phyloP scores from a whole-genome alignment of 30 jellyfish, hydroid and myxozoan species.

The Aurelia aurita complex sp. Pacific region DNA sequence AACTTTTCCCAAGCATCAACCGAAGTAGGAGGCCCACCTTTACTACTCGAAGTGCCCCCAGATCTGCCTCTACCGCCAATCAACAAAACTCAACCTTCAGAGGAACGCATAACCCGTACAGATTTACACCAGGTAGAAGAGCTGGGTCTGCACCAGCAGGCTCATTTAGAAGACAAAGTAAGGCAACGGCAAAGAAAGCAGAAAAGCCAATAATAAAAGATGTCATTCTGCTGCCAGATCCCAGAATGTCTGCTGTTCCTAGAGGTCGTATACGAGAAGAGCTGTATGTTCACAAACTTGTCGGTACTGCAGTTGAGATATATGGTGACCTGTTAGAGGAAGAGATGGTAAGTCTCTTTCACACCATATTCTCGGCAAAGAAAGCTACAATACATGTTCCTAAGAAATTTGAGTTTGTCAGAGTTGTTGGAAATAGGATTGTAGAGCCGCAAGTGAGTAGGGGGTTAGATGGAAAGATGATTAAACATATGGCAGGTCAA shows the following conservation, averaged over 20 bases:
- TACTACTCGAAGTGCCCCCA: no score
- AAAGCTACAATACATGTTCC: not conserved
- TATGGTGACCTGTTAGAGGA: not conserved
- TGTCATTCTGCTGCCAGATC: conserved; percentile 4
- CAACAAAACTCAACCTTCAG: no score
- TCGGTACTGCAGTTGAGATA: not conserved
- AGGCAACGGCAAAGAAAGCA: not conserved
- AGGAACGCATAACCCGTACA: no score
- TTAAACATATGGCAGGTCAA: conserved; percentile 8
- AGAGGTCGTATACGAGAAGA: conserved; percentile 6
- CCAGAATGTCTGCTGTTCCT: conserved; percentile 10
- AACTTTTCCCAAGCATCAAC: no score
- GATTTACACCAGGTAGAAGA: no score
- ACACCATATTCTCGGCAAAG: not conserved
- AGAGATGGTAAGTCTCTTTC: not conserved
- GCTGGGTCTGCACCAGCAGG: no score
- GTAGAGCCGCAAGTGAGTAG: conserved; percentile 3
- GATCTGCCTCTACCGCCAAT: no score
- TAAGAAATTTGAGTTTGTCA: conserved; percentile 1
- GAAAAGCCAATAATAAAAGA: not conserved
- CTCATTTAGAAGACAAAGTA: not conserved
- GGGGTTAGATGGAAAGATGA: not conserved
- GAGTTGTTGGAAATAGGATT: conserved; percentile 10
- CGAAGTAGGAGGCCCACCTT: no score
- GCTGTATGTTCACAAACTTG: conserved; percentile 4